Base-by-base conservation (phyloP, 2,797 vertebrate genomes). In the Ptychadena robeensis region DNA sequence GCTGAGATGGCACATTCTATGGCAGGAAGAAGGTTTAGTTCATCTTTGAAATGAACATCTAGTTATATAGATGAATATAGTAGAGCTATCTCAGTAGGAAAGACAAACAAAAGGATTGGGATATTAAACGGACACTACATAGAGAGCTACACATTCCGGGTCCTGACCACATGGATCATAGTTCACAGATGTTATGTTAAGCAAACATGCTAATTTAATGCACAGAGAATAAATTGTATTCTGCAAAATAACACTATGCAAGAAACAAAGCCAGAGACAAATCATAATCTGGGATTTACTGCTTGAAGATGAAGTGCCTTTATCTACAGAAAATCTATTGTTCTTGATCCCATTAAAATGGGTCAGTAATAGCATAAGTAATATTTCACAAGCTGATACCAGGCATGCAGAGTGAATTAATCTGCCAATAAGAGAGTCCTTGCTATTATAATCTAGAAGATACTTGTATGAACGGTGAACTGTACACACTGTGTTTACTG, bases 261-360 rank as follows among this genome's bases (percentile, higher is more conserved):
- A 8, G 27, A 53, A 81, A 27, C 28, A 15, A n/a, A 40, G 25
- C 28, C 30, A 65, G 81, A 73, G 59, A 78, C 64, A 59, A 85
- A 65, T 77, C 61, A 35, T 53, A 48, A 25, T 37, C 72, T 69
- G 44, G 73, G 27, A 37, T 81, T 88, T 82, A 87, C 70, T 87
- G 80, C 79, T 86, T 79, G 83, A 74, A 78, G 70, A 87, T 53
- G 77, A 82, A 88, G 80, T 78, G 78, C 74, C 85, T 85, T 86
- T 86, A 76, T 87, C 85, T 87, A 61, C 64, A 72, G 69, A 89
- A 86, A 80, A 87, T 79, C 48, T 67, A 88, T 86, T 87, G 79
- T 83, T 85, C 86, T 73, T 86, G 87, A 89, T 87, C 86, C 86
- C 83, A 87, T 90, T 90, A 87, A 86, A 84, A 88, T 86, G 88